Evolutionary conservation across 2,888 invertebrate genomes (phyloP).

Genomic region (Nomada fucata): DNA sequence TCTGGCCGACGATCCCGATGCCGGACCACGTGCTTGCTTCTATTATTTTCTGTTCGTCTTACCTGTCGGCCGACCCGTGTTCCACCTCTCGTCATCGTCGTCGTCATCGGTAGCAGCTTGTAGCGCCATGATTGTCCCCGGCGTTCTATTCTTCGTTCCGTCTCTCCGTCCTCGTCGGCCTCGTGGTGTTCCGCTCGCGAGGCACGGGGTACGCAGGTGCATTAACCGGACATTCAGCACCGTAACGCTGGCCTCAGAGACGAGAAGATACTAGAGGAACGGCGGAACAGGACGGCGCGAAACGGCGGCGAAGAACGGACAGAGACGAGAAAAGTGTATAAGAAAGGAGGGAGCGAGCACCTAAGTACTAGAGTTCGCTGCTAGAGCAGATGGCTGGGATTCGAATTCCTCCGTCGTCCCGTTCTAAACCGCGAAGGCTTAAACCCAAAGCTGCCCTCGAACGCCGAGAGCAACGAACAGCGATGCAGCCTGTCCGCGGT

Average conservation of each 20-base stretch:
- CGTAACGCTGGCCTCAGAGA: constrained; percentile 77
- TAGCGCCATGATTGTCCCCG: constrained; percentile 65
- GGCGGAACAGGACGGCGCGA: constrained; percentile 9
- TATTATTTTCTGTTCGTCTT: constrained; percentile 32
- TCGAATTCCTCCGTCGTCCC: constrained; percentile 68
- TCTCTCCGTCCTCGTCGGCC: constrained; percentile 53
- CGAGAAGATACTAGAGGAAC: constrained; percentile 48
- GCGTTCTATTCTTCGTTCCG: constrained; percentile 57
- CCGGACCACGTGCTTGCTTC: constrained; percentile 58
- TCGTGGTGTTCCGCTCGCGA: constrained; percentile 75
- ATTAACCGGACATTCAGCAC: constrained; percentile 82
- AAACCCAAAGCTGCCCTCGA: constrained; percentile 44
- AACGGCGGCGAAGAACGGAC: constrained; percentile 2
- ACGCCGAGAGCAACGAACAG: constrained; percentile 9
- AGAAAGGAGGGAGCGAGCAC: constrained; percentile 40
- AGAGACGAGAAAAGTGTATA: constrained; percentile 37
- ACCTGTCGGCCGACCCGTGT: constrained; percentile 3
- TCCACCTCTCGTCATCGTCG: constrained; percentile 16
- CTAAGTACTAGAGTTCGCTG: constrained; percentile 66
- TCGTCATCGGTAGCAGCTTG: constrained; percentile 59
- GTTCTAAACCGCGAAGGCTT: constrained; percentile 67
- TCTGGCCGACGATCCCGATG: constrained; percentile 13
- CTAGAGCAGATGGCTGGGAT: constrained; percentile 72
- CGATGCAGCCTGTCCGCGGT: constrained; percentile 40
- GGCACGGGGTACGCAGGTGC: constrained; percentile 80